Conservation (phyloP, 2,888 invertebrate species). For the Melinaea menophilus region DNA sequence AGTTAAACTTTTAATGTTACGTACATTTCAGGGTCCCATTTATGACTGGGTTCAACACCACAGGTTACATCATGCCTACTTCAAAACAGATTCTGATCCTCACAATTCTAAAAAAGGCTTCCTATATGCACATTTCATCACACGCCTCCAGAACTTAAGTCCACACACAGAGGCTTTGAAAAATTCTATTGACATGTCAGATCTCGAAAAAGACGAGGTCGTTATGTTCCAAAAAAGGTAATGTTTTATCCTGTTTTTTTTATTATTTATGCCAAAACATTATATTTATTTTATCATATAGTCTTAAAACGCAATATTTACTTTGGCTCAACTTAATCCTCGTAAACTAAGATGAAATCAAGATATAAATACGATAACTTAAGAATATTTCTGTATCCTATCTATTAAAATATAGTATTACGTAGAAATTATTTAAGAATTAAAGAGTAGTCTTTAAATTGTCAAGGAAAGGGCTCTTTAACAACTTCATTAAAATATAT, state of each 20-base stretch:
- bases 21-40: constrained; percentile 82
- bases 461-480: too few relatives aligned
- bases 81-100: constrained; percentile 87
- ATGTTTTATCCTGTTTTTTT: constrained; percentile 31
- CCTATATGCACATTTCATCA: constrained; percentile 86
- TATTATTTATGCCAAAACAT: neutral
- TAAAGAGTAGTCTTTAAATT: too few relatives aligned
- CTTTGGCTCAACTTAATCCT: neutral
- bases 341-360: too few relatives aligned
- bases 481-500: too few relatives aligned
- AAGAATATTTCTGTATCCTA: too few relatives aligned
- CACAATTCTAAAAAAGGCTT: constrained; percentile 89
- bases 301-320: neutral
- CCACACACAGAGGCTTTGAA: constrained; percentile 81
- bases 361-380: too few relatives aligned
- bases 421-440: too few relatives aligned
- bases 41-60: constrained; percentile 91
- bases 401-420: too few relatives aligned
- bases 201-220: constrained; percentile 85
- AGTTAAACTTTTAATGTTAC: neutral
- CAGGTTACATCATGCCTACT: constrained; percentile 88
- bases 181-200: constrained; percentile 85
- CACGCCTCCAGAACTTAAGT: constrained; percentile 82
- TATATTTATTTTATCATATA: neutral
- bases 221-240: constrained; percentile 90